phyloP scores from a whole-genome alignment of 2,888 invertebrate species.

The Mimachlamys varia region DNA sequence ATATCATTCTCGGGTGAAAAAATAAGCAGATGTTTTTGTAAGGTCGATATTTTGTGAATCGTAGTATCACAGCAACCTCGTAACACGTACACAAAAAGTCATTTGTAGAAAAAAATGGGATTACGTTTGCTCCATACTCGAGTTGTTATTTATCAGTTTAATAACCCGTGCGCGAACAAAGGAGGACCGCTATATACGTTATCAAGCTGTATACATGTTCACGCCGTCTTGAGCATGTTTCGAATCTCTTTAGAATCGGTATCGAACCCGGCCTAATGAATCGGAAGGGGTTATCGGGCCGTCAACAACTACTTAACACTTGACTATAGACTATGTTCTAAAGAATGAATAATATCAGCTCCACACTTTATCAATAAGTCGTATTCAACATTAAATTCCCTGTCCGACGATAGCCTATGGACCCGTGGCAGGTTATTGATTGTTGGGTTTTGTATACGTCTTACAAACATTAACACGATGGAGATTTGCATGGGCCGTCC shows the following conservation, averaged over 20 bases:
- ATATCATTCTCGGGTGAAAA: not conserved
- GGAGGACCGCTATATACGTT: not conserved
- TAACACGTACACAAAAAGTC: not conserved
- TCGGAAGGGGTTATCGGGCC: not conserved
- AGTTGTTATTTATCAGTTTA: not conserved
- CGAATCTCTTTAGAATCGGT: conserved; percentile 26
- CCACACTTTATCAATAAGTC: conserved; percentile 31
- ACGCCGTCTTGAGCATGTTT: not conserved
- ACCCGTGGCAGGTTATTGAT: conserved; percentile 6
- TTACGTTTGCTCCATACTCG: not conserved
- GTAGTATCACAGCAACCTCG: not conserved
- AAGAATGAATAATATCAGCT: conserved; percentile 31
- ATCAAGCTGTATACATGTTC: not conserved
- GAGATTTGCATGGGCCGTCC: conserved; percentile 17
- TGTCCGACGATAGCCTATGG: conserved; percentile 21
- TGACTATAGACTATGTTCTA: not conserved
- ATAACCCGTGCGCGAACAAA: not conserved
- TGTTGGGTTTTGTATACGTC: not conserved
- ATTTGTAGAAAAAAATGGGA: conserved; percentile 5
- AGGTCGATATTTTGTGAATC: not conserved
- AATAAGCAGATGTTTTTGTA: not conserved
- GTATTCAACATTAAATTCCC: conserved; percentile 33
- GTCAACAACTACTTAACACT: conserved; percentile 19
- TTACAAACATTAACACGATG: conserved; percentile 19
- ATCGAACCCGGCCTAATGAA: conserved; percentile 25